Evolutionary conservation across 2,797 vertebrate species (phyloP), one percentile per base, ranked within the genome.

Genomic region (Heterohyrax brucei): DNA sequence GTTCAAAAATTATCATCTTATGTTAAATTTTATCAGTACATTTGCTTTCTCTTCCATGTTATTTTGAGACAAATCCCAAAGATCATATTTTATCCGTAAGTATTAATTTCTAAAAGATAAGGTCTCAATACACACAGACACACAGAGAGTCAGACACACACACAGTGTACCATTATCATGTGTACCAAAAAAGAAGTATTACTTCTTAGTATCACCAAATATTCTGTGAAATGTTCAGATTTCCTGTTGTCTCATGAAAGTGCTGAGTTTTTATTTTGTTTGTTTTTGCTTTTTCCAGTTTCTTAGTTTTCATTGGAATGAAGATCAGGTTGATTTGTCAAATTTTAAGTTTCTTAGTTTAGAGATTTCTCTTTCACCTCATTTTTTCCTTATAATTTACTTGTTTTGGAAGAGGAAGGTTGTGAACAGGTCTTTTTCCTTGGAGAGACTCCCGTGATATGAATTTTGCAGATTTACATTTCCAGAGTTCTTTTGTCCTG

Each of bases 271-370:
- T 30, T 39, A 39, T 39, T 39, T 39, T 39, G 39, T 39, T 39
- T 39, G 26, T 19, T 68, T 30, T 30, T 53, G 26, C 28, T 66
- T 44, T 33, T n/a, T 50, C 70, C 19, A 19, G 1, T 89, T 76
- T 56, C 21, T 88, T 88, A 75, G 46, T 88, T 93, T 77, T 10
- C 50, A 89, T 83, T 39, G 70, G 61, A 83, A 61, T 48, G 21
- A 48, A 77, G 48, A 61, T 83, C 24, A 94, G 16, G 28, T 68
- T 93, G 53, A 9, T 81, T 44, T 85, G 48, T 64, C 10, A 39
- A 39, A 39, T 76, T 75, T 93, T 66, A 76, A 56, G n/a, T 13
- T 61, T 88, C 88, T 87, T 68, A 88, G 66, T 81, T 26, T 76
- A 56, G 46, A 26, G 30, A 82, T 46, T 89, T 10, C 39, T 53